Percentiles rank a stretch among this genome's conserved stretches.
Evolutionary conservation across 2,888 invertebrate genomes (phyloP).

Genomic region (Dynastes tityus): DNA sequence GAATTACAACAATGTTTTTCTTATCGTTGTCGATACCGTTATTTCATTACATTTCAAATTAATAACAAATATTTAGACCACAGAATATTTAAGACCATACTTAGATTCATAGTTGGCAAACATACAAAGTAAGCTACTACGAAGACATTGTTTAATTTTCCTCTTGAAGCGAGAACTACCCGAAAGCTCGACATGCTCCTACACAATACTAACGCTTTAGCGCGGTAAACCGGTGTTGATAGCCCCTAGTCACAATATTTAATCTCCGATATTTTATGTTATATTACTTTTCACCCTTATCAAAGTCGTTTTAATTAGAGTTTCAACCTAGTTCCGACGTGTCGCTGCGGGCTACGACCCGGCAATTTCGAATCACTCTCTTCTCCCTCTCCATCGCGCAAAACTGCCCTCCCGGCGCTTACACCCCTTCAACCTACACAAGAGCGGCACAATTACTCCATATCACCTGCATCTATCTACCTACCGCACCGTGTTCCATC

Average conservation of each 20-base stretch:
- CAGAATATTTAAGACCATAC: too few species aligned
- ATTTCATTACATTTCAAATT: too few species aligned
- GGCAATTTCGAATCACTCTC: constrained; percentile 21
- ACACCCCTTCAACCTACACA: background rate
- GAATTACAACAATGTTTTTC: too few species aligned
- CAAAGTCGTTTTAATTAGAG: constrained; percentile 46
- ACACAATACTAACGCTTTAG: background rate
- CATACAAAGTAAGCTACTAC: too few species aligned
- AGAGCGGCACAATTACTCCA: background rate
- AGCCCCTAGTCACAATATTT: constrained; percentile 38
- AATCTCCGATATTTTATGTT: constrained; percentile 44
- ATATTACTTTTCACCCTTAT: constrained; percentile 44
- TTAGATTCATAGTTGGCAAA: too few species aligned
- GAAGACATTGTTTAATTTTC: too few species aligned
- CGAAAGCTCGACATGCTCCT: too few species aligned
- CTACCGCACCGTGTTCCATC: background rate
- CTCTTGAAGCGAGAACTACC: too few species aligned
- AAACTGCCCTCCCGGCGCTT: background rate
- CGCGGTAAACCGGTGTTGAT: constrained; percentile 27
- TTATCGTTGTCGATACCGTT: too few species aligned
- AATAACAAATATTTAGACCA: too few species aligned
- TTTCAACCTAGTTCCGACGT: constrained; percentile 40
- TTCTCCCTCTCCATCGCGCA: background rate
- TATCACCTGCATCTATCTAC: constrained; percentile 21
- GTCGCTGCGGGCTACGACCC: constrained; percentile 35